Base-by-base conservation (phyloP, 2,888 invertebrate species). In the Lasioglossum zephyrum region DNA sequence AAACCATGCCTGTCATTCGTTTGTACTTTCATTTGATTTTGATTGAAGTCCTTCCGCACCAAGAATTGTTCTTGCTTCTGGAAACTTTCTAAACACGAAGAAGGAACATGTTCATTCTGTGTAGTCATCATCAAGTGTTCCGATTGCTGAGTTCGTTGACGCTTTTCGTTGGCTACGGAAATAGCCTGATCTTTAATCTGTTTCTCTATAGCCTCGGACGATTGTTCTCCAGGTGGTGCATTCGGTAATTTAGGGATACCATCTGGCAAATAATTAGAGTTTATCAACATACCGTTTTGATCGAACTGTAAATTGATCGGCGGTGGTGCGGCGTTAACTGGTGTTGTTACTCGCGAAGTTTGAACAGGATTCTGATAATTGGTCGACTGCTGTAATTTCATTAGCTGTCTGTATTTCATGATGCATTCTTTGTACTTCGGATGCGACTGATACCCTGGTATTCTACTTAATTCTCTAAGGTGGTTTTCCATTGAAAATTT, bases 281-380 rank as follows among this genome's bases (percentile, higher is more conserved):
- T 95, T 9, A 95, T 94, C n/a, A 95, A 74, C 44, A 94, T 89
- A 0, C 95, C 95, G 73, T 95, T 95, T 22, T 95, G 95, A 89
- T 95, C 95, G 31, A 95, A 95, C 79, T 95, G 95, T 6, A 95
- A 86, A 88, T 94, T 95, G 39, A 95, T 95, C 9, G 95, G 93
- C 1, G 93, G 91, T 31, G 94, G 78, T n/a, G 87, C 22, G 9
- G 81, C 60, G 36, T 82, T 89, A 11, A 77, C 47, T 9, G 88
- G 74, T 0, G 89, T 84, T 18, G 90, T 22, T 4, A 80, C 77
- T 18, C 83, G 60, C 1, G 86, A 31, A 16, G 75, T 44, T 73
- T 93, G 95, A 3, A 93, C 82, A 2, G 89, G 85, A 78, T 88
- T 92, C 66, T 94, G 95, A 73, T 94, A 94, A 18, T 93, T 93